Conservation (phyloP, 2,113 vertebrate species). For the Entomyzon cyanotis region DNA sequence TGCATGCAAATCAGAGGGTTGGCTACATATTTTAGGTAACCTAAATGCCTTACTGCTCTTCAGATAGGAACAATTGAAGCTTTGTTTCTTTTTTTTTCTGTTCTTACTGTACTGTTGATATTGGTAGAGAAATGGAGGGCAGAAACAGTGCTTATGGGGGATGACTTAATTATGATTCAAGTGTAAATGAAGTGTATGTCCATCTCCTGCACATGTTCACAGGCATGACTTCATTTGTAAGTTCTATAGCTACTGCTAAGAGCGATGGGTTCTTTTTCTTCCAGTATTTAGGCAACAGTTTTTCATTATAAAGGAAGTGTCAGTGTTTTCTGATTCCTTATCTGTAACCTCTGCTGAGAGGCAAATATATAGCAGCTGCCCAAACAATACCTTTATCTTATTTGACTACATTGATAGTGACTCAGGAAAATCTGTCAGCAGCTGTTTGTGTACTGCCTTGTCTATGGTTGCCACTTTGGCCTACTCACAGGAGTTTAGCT, state of each 20-base stretch:
- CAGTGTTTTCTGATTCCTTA: neutral
- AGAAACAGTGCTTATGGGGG: neutral
- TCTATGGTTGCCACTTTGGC: neutral
- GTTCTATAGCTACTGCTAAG: neutral
- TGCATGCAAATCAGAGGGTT: neutral
- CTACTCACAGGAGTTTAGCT: neutral
- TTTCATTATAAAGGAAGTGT: neutral
- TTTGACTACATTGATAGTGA: neutral
- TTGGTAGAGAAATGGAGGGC: neutral
- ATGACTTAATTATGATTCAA: neutral
- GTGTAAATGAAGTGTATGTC: neutral
- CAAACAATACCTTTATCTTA: neutral
- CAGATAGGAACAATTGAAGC: neutral
- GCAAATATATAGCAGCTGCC: neutral
- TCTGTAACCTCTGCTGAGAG: neutral
- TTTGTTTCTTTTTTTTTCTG: neutral
- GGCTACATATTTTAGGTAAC: neutral
- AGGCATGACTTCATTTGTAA: neutral
- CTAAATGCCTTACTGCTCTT: neutral
- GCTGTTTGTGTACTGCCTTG: neutral
- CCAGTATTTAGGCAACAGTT: neutral
- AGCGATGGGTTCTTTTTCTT: neutral
- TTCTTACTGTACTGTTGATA: neutral
- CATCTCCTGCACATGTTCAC: neutral
- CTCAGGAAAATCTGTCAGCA: neutral